These are phyloP conservation scores for Todus mexicanus DNA, from an alignment of 2,797 vertebrate species.

Conservation along the genomic window DNA sequence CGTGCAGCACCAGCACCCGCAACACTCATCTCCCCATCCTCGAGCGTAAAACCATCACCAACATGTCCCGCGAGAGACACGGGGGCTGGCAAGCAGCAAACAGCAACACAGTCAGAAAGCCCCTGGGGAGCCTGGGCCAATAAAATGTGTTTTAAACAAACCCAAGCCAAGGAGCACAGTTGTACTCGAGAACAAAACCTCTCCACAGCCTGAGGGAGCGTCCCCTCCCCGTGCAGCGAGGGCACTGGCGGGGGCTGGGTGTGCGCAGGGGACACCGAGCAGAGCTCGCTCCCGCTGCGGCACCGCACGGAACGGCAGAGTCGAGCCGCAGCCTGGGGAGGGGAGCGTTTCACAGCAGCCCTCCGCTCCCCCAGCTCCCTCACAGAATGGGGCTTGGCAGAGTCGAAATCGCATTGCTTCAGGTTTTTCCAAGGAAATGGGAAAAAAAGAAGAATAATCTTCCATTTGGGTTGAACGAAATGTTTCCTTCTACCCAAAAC, in stretches of 20 bases:
- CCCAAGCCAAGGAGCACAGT: not conserved
- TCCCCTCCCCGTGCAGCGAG: rapidly evolving
- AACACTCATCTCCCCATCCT: not conserved
- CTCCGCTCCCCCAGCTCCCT: not conserved
- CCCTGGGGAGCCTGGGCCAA: no score
- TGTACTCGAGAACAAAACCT: not conserved
- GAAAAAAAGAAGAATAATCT: not conserved
- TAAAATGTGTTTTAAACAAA: not conserved
- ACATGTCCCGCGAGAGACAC: not conserved
- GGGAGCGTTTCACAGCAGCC: not conserved
- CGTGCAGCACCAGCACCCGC: not conserved
- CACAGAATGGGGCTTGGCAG: not conserved
- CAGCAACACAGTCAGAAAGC: not conserved
- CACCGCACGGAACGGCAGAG: not conserved
- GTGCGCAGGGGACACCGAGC: not conserved
- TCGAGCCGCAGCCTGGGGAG: not conserved
- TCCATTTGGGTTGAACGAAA: not conserved
- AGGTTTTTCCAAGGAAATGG: not conserved
- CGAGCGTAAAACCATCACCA: not conserved
- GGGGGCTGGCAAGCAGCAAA: not conserved
- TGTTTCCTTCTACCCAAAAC: not conserved
- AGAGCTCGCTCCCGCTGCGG: rapidly evolving
- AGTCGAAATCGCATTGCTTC: not conserved
- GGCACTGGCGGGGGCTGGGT: not conserved
- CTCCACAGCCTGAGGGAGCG: not conserved